Conservation (phyloP, 1,140 invertebrate genomes). For the Drosophila pectinifera region DNA sequence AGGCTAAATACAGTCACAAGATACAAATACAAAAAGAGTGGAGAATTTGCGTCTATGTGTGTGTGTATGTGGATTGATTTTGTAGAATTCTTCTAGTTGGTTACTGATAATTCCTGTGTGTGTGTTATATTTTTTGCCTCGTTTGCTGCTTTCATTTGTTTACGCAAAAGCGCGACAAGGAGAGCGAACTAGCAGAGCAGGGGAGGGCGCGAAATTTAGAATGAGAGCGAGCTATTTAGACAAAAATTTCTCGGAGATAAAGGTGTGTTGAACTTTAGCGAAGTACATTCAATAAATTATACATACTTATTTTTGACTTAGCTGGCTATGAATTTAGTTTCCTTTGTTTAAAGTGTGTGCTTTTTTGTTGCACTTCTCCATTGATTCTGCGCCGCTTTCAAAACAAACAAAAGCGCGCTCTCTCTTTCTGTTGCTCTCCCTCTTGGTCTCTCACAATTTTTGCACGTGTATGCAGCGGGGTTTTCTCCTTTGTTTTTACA, state of each 20-base stretch:
- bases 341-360: slow-evolving; percentile 6
- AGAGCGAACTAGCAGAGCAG: not conserved
- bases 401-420: slow-evolving; percentile 36
- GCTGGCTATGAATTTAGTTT: slow-evolving; percentile 20
- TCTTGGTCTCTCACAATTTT: slow-evolving; percentile 18
- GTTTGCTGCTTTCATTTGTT: slow-evolving; percentile 70
- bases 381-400: slow-evolving; percentile 42
- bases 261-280: slow-evolving; percentile 76
- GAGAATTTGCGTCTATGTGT: not conserved
- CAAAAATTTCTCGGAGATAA: slow-evolving; percentile 53
- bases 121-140: slow-evolving; percentile 30
- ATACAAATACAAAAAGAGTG: slow-evolving; percentile 9
- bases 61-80: slow-evolving; percentile 7
- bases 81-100: slow-evolving; percentile 33
- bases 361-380: slow-evolving; percentile 2
- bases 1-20: slow-evolving; percentile 56
- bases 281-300: slow-evolving; percentile 53
- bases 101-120: slow-evolving; percentile 58
- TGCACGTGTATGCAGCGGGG: slow-evolving; percentile 42
- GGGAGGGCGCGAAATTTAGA: slow-evolving; percentile 7
- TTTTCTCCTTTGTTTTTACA: slow-evolving; percentile 29
- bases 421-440: not conserved
- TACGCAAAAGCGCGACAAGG: slow-evolving; percentile 53
- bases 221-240: slow-evolving; percentile 11
- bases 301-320: slow-evolving; percentile 38